Conservation (phyloP, 2,888 invertebrate species). For the Lapara coniferarum region DNA sequence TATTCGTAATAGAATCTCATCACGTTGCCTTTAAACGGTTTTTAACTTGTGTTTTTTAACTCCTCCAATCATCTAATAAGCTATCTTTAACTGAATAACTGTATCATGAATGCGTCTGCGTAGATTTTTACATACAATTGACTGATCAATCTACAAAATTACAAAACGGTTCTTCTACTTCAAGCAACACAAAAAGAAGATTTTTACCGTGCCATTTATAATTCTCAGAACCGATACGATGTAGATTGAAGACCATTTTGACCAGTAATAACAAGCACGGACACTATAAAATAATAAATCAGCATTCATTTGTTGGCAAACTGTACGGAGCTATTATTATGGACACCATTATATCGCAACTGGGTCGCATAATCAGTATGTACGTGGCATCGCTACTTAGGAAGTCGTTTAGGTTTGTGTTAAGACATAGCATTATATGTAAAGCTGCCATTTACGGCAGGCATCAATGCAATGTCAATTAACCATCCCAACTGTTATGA, state of each 20-base stretch:
- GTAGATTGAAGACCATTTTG: slow-evolving; percentile 2
- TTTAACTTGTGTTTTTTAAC: too few relatives aligned
- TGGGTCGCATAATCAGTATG: slow-evolving; percentile 60
- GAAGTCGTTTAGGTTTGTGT: slow-evolving; percentile 53
- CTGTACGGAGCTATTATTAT: slow-evolving; percentile 28
- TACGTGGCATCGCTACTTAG: slow-evolving; percentile 60
- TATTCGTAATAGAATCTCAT: too few relatives aligned
- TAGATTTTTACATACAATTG: neutral
- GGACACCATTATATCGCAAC: slow-evolving; percentile 29
- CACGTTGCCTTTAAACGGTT: too few relatives aligned
- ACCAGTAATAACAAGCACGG: slow-evolving; percentile 19
- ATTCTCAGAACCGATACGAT: neutral
- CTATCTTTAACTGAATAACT: too few relatives aligned
- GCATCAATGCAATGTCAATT: slow-evolving; percentile 57
- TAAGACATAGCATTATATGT: slow-evolving; percentile 51
- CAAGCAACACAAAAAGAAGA: neutral
- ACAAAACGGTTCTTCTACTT: neutral
- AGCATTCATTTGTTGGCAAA: slow-evolving; percentile 31
- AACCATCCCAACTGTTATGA: slow-evolving; percentile 65
- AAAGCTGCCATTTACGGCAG: slow-evolving; percentile 63
- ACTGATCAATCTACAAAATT: neutral
- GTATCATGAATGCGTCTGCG: too few relatives aligned
- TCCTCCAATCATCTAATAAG: too few relatives aligned
- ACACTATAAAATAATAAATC: slow-evolving; percentile 27
- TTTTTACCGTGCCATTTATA: neutral